phyloP scores from a whole-genome alignment of 1,140 invertebrate genomes.

The Dendrolimus punctatus region DNA sequence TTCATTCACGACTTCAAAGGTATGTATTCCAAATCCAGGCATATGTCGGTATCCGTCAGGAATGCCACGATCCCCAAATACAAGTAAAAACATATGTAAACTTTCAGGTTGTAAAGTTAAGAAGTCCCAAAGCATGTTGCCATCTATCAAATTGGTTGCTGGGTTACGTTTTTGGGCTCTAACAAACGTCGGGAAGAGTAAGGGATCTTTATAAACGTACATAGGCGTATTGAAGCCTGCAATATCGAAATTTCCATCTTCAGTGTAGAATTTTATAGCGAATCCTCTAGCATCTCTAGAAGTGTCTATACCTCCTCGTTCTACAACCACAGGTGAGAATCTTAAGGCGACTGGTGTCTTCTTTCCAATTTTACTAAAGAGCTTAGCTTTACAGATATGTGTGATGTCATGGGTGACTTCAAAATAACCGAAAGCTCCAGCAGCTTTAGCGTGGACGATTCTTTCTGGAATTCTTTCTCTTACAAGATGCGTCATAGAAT shows the following conservation, averaged over 20 bases:
- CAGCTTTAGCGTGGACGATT: conserved; percentile 95
- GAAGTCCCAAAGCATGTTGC: conserved; percentile 94
- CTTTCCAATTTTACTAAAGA: conserved; percentile 89
- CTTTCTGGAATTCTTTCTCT: conserved; percentile 94
- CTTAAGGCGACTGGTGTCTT: conserved; percentile 78
- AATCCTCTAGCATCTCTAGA: conserved; percentile 80
- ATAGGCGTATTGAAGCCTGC: conserved; percentile 82
- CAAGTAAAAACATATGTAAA: conserved; percentile 72
- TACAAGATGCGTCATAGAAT: conserved; percentile 91
- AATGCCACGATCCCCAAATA: conserved; percentile 87
- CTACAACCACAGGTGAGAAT: conserved; percentile 92
- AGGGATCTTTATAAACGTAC: conserved; percentile 80
- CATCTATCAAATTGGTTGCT: conserved; percentile 78
- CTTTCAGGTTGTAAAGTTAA: conserved; percentile 85
- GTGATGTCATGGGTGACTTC: conserved; percentile 94
- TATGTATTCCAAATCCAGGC: conserved; percentile 77
- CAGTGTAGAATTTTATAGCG: conserved; percentile 81
- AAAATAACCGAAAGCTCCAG: conserved; percentile 95
- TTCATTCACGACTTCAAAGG: conserved; percentile 78
- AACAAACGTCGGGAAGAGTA: conserved; percentile 75
- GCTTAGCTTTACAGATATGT: conserved; percentile 85
- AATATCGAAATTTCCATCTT: conserved; percentile 82
- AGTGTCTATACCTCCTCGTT: conserved; percentile 86
- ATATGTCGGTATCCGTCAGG: conserved; percentile 85
- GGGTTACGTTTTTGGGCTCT: conserved; percentile 79